Percentiles rank a stretch among this genome's conserved stretches.
Evolutionary conservation across 2,888 invertebrate genomes (phyloP).

Genomic region (Drosophila merina): DNA sequence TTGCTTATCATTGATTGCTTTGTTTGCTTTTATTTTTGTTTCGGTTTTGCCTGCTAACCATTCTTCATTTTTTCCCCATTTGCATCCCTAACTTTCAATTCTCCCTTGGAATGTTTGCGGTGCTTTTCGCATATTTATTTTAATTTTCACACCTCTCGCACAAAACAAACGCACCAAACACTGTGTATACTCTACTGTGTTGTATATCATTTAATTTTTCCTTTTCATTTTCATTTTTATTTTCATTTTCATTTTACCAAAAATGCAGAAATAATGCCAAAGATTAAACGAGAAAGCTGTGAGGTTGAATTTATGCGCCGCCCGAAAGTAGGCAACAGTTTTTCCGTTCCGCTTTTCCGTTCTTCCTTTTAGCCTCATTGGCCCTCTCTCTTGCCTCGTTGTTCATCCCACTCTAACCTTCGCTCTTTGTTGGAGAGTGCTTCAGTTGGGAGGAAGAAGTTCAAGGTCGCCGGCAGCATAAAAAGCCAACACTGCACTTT

Average conservation of each 20-base stretch:
- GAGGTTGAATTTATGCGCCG: conserved; percentile 28
- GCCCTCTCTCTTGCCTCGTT: neutral
- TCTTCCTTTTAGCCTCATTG: neutral
- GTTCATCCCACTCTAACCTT: neutral
- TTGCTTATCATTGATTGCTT: conserved; percentile 45
- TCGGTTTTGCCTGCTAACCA: conserved; percentile 6
- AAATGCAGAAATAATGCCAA: conserved; percentile 23
- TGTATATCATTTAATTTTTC: conserved; percentile 37
- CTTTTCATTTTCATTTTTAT: neutral
- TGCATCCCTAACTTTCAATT: neutral
- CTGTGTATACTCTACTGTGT: neutral
- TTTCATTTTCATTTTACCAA: conserved; percentile 8
- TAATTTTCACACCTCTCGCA: conserved; percentile 38
- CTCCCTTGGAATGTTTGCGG: conserved; percentile 26
- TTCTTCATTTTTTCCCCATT: neutral
- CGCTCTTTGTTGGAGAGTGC: conserved; percentile 5
- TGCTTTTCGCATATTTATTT: conserved; percentile 26
- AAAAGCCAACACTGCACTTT: conserved; percentile 23
- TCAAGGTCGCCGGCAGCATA: conserved; percentile 36
- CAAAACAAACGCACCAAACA: conserved; percentile 10
- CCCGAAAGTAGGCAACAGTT: conserved; percentile 43
- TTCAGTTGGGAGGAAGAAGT: conserved; percentile 29
- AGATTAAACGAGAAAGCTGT: conserved; percentile 32
- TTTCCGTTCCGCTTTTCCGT: conserved; percentile 2
- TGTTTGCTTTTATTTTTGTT: conserved; percentile 46